These are phyloP conservation scores for Antennarius striatus DNA, from an alignment of 2,113 vertebrate genomes.

Conservation along the genomic window DNA sequence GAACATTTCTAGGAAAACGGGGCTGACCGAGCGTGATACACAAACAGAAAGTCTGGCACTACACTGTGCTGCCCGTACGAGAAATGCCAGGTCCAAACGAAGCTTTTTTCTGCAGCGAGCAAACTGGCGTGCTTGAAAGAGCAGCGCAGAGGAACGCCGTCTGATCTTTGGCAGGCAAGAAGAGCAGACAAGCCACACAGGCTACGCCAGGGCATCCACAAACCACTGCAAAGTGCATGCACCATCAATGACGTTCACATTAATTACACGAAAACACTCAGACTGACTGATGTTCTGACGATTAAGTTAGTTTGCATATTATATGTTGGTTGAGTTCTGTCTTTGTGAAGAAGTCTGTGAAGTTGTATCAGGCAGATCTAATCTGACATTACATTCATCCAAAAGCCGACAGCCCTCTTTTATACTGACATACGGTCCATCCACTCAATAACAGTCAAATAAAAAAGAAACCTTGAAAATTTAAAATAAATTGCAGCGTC, in stretches of 20 bases:
- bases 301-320: no score
- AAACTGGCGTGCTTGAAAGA: constrained; percentile 26
- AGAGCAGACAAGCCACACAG: constrained; percentile 47
- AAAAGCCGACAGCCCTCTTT: no score
- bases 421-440: no score
- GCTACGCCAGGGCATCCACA: constrained; percentile 42
- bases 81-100: constrained; percentile 37
- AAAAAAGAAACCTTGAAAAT: no score
- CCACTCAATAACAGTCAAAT: no score
- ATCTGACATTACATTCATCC: no score
- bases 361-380: no score
- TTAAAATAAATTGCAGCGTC: background rate
- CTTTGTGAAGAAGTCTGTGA: no score
- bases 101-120: constrained; percentile 34
- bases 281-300: background rate
- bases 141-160: constrained; percentile 54
- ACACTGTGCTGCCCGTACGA: constrained; percentile 16
- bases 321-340: no score
- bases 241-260: constrained; percentile 51
- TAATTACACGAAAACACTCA: constrained; percentile 36
- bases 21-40: constrained; percentile 44
- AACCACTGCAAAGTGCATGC: constrained; percentile 41
- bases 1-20: constrained; percentile 60
- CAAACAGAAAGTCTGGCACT: constrained; percentile 54
- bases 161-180: constrained; percentile 46